Percentiles rank a stretch among this genome's conserved stretches.
phyloP scores from a whole-genome alignment of 2,888 invertebrate genomes.

The Crematogaster levior region DNA sequence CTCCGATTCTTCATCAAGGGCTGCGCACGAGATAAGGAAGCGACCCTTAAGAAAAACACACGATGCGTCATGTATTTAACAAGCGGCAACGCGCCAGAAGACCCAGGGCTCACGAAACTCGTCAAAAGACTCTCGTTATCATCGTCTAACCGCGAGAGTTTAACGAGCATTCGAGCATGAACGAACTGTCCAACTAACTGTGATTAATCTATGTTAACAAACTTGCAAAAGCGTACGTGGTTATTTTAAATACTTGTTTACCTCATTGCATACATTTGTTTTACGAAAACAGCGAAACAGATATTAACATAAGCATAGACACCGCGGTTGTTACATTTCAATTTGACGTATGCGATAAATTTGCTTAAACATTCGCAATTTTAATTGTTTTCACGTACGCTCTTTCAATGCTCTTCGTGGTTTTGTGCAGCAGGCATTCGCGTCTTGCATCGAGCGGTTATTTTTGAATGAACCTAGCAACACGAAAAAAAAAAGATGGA shows the following conservation, averaged over 20 bases:
- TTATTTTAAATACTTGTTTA: background rate
- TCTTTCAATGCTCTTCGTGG: background rate
- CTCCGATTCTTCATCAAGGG: conserved; percentile 1
- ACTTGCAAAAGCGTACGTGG: background rate
- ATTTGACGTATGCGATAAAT: background rate
- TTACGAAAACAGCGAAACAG: background rate
- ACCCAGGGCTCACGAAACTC: conserved; percentile 31
- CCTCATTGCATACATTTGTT: background rate
- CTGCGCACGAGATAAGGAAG: conserved; percentile 51
- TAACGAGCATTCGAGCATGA: conserved; percentile 68
- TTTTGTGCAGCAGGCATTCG: conserved; percentile 11
- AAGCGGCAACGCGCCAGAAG: conserved; percentile 33
- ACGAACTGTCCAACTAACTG: background rate
- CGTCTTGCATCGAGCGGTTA: conserved; percentile 30
- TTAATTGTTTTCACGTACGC: background rate
- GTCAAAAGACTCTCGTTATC: conserved; percentile 68
- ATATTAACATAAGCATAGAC: background rate
- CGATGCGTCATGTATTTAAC: conserved; percentile 49
- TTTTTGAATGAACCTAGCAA: conserved; percentile 35
- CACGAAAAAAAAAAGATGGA: background rate
- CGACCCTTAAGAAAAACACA: conserved; percentile 55
- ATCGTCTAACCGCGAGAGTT: conserved; percentile 71
- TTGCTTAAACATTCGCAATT: too few relatives aligned
- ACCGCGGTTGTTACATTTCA: background rate
- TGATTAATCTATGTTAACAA: conserved; percentile 4